Evolutionary conservation across 2,797 vertebrate genomes (phyloP).

Genomic region (Sparidentex hasta): DNA sequence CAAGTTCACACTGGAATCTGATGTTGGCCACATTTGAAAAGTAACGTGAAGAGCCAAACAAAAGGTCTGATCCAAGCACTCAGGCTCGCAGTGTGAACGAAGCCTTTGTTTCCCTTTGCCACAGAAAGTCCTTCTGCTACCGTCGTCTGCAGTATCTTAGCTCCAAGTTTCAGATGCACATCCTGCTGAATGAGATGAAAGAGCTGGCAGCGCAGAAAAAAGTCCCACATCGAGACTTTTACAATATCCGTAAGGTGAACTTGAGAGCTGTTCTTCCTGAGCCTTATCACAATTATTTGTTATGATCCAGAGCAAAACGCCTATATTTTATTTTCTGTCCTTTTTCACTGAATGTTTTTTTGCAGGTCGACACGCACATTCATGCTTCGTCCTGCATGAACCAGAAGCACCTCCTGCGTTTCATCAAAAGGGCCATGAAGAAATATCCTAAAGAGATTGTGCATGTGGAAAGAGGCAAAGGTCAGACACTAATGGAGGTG

Average conservation of each 20-base stretch:
- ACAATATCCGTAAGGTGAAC: conserved; percentile 97
- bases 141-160: conserved; percentile 96
- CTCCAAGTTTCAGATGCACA: conserved; percentile 99
- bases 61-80: too few relatives aligned
- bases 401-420: conserved; percentile 96
- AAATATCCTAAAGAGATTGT: conserved; percentile 93
- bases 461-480: conserved; percentile 92
- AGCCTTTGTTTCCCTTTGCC: conserved; percentile 1
- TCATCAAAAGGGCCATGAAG: conserved; percentile 98
- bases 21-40: too few relatives aligned
- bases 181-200: conserved; percentile 97
- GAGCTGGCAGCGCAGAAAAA: conserved; percentile 97
- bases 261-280: conserved; percentile 35
- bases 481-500: conserved; percentile 96
- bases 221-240: conserved; percentile 97
- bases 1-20: too few relatives aligned
- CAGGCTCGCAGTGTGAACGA: too few relatives aligned
- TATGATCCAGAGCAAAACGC: conserved; percentile 3
- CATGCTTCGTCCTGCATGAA: conserved; percentile 99
- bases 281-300: conserved; percentile 7
- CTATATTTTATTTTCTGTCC: neutral
- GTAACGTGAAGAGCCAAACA: too few relatives aligned
- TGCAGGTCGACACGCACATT: conserved; percentile 97
- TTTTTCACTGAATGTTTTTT: conserved; percentile 2
- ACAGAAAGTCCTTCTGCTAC: conserved; percentile 98